Evolutionary conservation across 2,888 invertebrate genomes (phyloP), one percentile per base, ranked within the genome.

Genomic region (Empis livida): DNA sequence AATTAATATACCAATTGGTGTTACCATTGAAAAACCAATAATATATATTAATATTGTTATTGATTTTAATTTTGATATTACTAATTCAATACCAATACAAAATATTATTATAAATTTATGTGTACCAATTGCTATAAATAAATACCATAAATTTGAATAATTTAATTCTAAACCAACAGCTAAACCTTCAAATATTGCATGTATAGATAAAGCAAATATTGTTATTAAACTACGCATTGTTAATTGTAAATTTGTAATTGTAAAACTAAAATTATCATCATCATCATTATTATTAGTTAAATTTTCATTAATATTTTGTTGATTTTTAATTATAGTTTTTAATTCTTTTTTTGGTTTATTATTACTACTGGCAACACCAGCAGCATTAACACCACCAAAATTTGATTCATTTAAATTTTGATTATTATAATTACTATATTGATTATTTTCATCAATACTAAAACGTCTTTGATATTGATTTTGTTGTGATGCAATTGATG

Each of bases 31-130:
- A 61, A 86, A 89, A 2, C 81, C 80, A 13, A 80, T 74, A 30
- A 87, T 77, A 64, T 87, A 87, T 9, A 80, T 64, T 9, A 83
- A 61, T 2, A 78, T 71, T 31, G 85, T 63, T 53, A 72, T 66
- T 8, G 73, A 72, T 55, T 76, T 79, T 0, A 84, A 83, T 42
- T 78, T 76, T 2, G 80, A 79, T 23, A 83, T 79, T 41, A 87
- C 78, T 42, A 91, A 68, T 62, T 91, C 89, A 37, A 90, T 79
- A 5, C 90, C 90, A 46, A 91, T 84, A 62, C 90, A 91, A 64
- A 91, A 90, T 1, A 89, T 87, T 51, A 91, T 81, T 17, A 91
- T 87, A 42, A 89, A 73, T 64, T 91, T 91, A 66, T 91, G 91
- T 0, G 86, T 84, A 1, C 85, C 79, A 2, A 91, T 80, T 0